Base-by-base conservation (phyloP, 2,888 invertebrate genomes). In the Chesias legatella region DNA sequence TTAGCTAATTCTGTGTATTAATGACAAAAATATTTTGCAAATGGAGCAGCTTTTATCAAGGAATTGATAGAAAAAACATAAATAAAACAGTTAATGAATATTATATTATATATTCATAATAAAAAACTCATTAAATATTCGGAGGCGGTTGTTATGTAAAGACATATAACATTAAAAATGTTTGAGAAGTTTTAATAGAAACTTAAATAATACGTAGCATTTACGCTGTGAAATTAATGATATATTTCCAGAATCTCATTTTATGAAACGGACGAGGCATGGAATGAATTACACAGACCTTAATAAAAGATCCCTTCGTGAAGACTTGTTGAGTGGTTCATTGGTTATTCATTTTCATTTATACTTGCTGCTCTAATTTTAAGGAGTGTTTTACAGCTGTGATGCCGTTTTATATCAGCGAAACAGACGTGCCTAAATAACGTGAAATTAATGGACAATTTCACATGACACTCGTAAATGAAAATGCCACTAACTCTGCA, bases 321-420 rank as follows among this genome's bases (percentile, higher is more conserved):
- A n/a, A 70, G 72, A 75, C 76, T 78, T 79, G 73, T 76, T 73
- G 72, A 74, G 70, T 63, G 54, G 60, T 59, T 76, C 77, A 79
- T 83, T 80, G 77, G 70, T 73, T 76, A 82, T 82, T 80, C 76
- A 84, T 81, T 77, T 77, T 76, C 68, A 77, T 80, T 73, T 78
- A 65, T 70, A 68, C 71, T 72, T 72, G 74, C 59, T 58, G 55
- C 62, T 58, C 62, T 73, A 72, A 79, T 75, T 74, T 75, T 69
- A 69, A 58, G 63, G 57, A 50, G 51, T 47, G 52, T 63, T 70
- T 75, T 68, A 72, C 58, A 59, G 53, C 53, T 51, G 57, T 59
- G 53, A 66, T 73, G 65, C 71, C 71, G 67, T 67, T 68, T 73
- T 59, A 66, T 46, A 65, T 46, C 42, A 38, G 26, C 21, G 11